Evolutionary conservation across 2,797 vertebrate genomes (phyloP), one percentile per base, ranked within the genome.

Genomic region (Acipenser ruthenus): DNA sequence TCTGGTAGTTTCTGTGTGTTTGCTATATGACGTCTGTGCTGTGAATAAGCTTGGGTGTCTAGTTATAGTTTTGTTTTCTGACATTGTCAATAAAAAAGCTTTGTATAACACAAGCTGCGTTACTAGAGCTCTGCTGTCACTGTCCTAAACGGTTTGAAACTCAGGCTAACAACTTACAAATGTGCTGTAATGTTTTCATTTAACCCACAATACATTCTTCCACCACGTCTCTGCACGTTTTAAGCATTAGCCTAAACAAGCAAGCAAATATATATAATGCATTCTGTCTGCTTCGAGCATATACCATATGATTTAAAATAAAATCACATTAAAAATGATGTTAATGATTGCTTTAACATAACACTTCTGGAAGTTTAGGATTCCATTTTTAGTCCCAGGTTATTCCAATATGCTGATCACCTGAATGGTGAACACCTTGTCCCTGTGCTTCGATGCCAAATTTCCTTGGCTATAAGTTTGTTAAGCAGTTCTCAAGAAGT

Each of bases 31-130:
- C 4, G 23, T 2, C 49, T 13, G 10, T 53, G 70, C 69, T 75
- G 70, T 62, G 76, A 60, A 18, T 37, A 0, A 1, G 12, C 68
- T 8, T 4, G 0, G 6, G 63, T 50, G 60, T 0, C 9, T 50
- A 8, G 5, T 69, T 65, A 70, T 72, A 72, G 49, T 72, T 69
- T 70, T 70, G 67, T 79, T 75, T 72, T 71, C 74, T 73, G 75
- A 83, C 77, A 65, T 72, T 78, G 49, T 73, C 70, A 81, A 77
- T 79, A 69, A 80, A 82, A 37, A 37, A 79, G 72, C 60, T 10
- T 70, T 71, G 60, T 62, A 18, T 47, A 58, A 60, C 60, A 67
- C 7, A 18, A 1, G 65, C 11, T 50, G 1, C 69, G 49, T 62
- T 72, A 71, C 64, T 15, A 2, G 64, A 15, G 60, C 65, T 71